Conservation (phyloP, 2,888 invertebrate species). For the Holacanthella duospinosa region DNA sequence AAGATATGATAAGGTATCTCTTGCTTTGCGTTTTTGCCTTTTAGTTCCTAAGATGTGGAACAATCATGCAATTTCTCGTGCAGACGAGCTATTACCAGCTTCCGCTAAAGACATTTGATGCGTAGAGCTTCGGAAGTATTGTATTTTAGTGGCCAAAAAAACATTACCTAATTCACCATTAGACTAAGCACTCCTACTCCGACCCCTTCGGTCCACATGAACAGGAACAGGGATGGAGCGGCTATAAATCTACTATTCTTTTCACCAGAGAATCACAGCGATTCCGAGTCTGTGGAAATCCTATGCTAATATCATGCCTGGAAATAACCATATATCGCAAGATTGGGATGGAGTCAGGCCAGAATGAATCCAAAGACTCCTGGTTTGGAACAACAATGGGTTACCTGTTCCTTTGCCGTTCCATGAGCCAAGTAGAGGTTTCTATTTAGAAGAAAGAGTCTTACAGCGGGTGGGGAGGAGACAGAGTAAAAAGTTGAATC, state of each 20-base stretch:
- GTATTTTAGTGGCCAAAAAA: conserved; percentile 37
- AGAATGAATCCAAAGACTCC: too few relatives aligned
- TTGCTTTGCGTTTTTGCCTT: conserved; percentile 9
- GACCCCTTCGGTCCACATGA: too few relatives aligned
- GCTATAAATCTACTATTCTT: too few relatives aligned
- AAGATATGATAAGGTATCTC: conserved; percentile 12
- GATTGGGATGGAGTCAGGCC: too few relatives aligned
- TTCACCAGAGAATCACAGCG: too few relatives aligned
- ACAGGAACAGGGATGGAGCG: too few relatives aligned
- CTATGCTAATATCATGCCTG: too few relatives aligned
- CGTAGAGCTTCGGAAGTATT: conserved; percentile 38
- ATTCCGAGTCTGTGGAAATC: too few relatives aligned
- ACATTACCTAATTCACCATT: conserved; percentile 9
- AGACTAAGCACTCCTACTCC: not conserved
- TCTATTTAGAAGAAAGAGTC: not conserved
- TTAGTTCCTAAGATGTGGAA: conserved; percentile 33
- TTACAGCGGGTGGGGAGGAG: conserved; percentile 15
- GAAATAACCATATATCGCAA: too few relatives aligned
- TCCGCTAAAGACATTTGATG: conserved; percentile 37
- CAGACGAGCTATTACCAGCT: conserved; percentile 37
- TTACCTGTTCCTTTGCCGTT: not conserved
- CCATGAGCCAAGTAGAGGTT: not conserved
- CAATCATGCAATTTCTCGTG: conserved; percentile 38
- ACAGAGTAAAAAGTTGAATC: conserved; percentile 2
- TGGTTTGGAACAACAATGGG: not conserved